Evolutionary conservation across 2,113 vertebrate species (phyloP), one percentile per base, ranked within the genome.

Genomic region (Hippocampus barbouri): DNA sequence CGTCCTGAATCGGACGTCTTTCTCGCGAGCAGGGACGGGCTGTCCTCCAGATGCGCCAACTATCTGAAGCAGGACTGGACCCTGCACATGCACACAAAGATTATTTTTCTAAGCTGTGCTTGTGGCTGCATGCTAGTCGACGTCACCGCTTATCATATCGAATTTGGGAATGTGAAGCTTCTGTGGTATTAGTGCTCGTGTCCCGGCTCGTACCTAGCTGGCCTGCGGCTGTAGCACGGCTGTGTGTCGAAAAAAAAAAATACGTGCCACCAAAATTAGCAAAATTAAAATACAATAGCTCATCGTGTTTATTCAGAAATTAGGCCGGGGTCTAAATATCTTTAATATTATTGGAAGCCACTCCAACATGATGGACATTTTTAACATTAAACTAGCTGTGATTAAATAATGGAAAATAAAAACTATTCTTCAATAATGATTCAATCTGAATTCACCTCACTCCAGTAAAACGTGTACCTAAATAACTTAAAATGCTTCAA

Each of bases 1-100:
- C 70, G 74, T 10, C 51, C 71, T 0, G 79, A 77, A 8, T 41
- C 53, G 30, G 60, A 20, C 5, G 0, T 76, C 27, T 8, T 74
- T 59, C 80, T 76, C 68, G 65, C 79, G 61, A 80, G 78, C 75
- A 57, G 80, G 66, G 85, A 89, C 64, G 62, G 76, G 12, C 66
- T 40, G 47, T 81, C 88, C 74, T 77, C 75, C 84, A 76, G 78
- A 59, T 81, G 25, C 61, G 83, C 80, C 38, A 69, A 59, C 74
- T 80, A 71, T 41, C 40, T 45, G 20, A 87, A 87, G 20, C 60
- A 14, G 14, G 77, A 83, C 66, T n/a, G 34, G 61, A 10, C 1
- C 53, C 72, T 9, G 27, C 56, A 2, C 68, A 30, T 45, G 27
- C 40, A 4, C 70, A 65, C 16, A 66, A 11, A 21, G 73, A 82